A percentile compares a stretch with the other conserved stretches of the same genome.
Evolutionary conservation across 64 coral and sea anemone species (phyloP).

Genomic region (Acropora yongei): DNA sequence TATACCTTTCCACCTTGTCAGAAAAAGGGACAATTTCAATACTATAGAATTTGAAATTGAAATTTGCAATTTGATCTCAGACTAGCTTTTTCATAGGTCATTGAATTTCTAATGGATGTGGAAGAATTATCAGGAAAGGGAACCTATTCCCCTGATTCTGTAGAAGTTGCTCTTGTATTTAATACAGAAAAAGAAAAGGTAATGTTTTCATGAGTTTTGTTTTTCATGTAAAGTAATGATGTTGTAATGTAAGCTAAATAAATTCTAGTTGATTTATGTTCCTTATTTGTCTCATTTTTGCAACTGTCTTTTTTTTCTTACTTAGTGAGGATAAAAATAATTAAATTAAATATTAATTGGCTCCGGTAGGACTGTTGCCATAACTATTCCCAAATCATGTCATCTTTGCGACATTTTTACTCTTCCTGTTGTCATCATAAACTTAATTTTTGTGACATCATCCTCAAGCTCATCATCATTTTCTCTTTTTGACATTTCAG

Average conservation of each 20-base stretch:
- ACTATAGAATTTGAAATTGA: no score
- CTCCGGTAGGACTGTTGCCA: no score
- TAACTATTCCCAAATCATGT: no score
- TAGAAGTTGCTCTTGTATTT: slow-evolving; percentile 78
- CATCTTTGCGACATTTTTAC: not conserved
- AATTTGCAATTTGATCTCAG: not conserved
- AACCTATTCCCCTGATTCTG: slow-evolving; percentile 62
- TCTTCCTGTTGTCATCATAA: not conserved
- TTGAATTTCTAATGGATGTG: slow-evolving; percentile 77
- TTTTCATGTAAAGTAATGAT: not conserved
- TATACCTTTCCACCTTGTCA: no score
- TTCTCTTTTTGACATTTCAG: no score
- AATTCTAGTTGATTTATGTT: not conserved
- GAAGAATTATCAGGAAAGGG: slow-evolving; percentile 56
- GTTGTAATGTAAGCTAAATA: not conserved
- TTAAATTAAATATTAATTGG: no score
- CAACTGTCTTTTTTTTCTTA: no score
- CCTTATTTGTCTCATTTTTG: not conserved
- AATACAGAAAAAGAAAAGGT: slow-evolving; percentile 81
- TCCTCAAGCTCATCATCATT: not conserved
- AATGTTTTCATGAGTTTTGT: not conserved
- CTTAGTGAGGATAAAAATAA: no score
- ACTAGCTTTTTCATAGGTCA: slow-evolving; percentile 42
- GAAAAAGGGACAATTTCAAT: no score
- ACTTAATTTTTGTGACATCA: no score